Conservation (phyloP, 2,888 invertebrate species). For the Ophion obscuratus region DNA sequence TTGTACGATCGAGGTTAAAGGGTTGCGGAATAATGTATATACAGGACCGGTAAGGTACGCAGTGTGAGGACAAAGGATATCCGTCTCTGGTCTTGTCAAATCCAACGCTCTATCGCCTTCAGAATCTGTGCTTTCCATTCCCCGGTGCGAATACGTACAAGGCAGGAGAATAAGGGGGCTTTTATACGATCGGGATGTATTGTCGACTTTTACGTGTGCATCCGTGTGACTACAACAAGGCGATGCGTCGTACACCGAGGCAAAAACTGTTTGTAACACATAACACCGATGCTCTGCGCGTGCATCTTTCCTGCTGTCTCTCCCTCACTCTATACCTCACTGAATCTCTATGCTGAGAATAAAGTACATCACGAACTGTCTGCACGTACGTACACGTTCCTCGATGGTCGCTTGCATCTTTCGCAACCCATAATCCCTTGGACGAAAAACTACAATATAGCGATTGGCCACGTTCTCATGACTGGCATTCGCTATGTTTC, state of each 20-base stretch:
- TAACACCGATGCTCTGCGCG: constrained; percentile 45
- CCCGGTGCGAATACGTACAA: constrained; percentile 51
- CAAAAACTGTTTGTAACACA: constrained; percentile 50
- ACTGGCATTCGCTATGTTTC: too few relatives aligned
- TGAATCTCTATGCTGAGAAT: constrained; percentile 27
- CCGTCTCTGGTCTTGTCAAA: constrained; percentile 66
- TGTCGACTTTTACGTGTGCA: constrained; percentile 36
- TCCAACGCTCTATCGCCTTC: constrained; percentile 53
- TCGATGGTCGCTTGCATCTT: constrained; percentile 43
- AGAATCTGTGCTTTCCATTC: constrained; percentile 50
- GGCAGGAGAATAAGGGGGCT: constrained; percentile 50
- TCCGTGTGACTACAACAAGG: constrained; percentile 14
- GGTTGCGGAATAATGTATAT: constrained; percentile 46
- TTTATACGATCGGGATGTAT: constrained; percentile 58
- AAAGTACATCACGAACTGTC: constrained; percentile 40
- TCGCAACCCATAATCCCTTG: constrained; percentile 37
- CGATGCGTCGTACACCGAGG: constrained; percentile 17
- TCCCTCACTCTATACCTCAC: background rate
- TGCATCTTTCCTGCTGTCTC: constrained; percentile 36
- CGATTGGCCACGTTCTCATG: background rate
- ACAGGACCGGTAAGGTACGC: constrained; percentile 30
- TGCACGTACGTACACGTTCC: constrained; percentile 34
- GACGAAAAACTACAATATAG: background rate
- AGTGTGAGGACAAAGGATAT: constrained; percentile 52
- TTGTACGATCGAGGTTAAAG: constrained; percentile 22